These are phyloP conservation scores for Hyposoter didymator DNA, from an alignment of 2,888 invertebrate species.

Conservation along the genomic window DNA sequence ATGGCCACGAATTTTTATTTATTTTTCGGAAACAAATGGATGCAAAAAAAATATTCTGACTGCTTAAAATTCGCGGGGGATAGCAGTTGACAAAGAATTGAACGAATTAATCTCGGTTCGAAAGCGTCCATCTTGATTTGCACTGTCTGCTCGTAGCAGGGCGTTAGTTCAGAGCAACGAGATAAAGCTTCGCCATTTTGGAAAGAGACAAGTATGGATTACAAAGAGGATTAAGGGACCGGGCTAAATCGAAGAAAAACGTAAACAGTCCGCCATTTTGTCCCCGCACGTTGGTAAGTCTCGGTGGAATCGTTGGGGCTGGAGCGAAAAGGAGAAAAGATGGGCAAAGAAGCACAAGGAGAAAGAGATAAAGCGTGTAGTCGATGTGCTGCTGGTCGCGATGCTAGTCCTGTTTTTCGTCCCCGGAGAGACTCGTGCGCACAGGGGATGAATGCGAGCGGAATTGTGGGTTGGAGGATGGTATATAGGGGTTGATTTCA, in stretches of 20 bases:
- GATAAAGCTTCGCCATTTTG: not conserved
- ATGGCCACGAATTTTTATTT: not conserved
- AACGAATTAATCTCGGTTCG: too few species aligned
- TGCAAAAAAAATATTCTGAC: not conserved
- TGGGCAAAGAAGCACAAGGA: not conserved
- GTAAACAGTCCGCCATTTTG: constrained; percentile 75
- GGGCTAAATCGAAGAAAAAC: constrained; percentile 36
- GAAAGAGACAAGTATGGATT: constrained; percentile 1
- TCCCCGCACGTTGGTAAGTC: constrained; percentile 72
- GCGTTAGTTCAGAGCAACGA: not conserved
- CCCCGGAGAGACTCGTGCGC: constrained; percentile 55
- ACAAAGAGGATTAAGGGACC: constrained; percentile 7
- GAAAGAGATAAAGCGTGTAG: constrained; percentile 11
- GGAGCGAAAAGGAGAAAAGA: constrained; percentile 8
- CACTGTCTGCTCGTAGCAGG: not conserved
- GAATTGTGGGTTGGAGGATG: constrained; percentile 22
- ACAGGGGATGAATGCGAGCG: constrained; percentile 56
- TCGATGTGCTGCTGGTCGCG: constrained; percentile 28
- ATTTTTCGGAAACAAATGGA: not conserved
- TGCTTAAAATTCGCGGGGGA: not conserved
- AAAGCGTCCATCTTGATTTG: not conserved
- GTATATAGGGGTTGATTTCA: constrained; percentile 41
- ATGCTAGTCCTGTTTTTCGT: constrained; percentile 38
- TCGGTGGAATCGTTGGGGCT: constrained; percentile 69
- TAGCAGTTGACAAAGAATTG: not conserved